A percentile compares a stretch with the other conserved stretches of the same genome.
Conservation (phyloP, 2,113 vertebrate species). For the Dasypus novemcinctus region DNA sequence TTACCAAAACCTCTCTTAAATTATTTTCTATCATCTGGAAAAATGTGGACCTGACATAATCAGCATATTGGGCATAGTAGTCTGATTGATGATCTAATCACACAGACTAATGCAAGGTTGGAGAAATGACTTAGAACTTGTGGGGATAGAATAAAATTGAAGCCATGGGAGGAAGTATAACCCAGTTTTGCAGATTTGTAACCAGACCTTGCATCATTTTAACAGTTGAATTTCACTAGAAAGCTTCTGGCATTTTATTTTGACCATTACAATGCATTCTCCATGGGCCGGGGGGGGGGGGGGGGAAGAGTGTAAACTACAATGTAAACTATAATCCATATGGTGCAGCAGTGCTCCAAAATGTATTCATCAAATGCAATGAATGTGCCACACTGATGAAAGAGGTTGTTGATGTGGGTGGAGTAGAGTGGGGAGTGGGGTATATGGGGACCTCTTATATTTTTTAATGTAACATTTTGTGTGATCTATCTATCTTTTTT, state of each 20-base stretch:
- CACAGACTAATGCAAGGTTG: not conserved
- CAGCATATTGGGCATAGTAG: not conserved
- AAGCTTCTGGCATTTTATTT: not conserved
- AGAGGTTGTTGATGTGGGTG: too few relatives aligned
- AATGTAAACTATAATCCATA: too few relatives aligned
- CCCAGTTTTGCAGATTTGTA: not conserved
- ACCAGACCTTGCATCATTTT: not conserved
- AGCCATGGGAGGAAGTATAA: not conserved
- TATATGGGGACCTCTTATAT: too few relatives aligned
- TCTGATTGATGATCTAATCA: not conserved
- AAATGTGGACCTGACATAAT: not conserved
- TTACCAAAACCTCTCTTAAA: not conserved
- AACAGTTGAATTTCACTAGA: not conserved
- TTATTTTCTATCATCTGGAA: slow-evolving; percentile 18
- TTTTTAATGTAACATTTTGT: too few relatives aligned
- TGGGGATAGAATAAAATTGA: not conserved
- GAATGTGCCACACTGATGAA: too few relatives aligned
- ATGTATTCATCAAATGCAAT: too few relatives aligned
- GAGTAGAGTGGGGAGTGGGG: too few relatives aligned
- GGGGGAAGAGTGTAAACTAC: too few relatives aligned
- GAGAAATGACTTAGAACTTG: not conserved
- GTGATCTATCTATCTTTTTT: too few relatives aligned
- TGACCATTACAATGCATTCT: not conserved
- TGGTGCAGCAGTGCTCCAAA: too few relatives aligned
- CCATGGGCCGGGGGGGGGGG: too few relatives aligned